Base-by-base conservation (phyloP, 2,888 invertebrate species). In the Ommatoiulus sabulosus region DNA sequence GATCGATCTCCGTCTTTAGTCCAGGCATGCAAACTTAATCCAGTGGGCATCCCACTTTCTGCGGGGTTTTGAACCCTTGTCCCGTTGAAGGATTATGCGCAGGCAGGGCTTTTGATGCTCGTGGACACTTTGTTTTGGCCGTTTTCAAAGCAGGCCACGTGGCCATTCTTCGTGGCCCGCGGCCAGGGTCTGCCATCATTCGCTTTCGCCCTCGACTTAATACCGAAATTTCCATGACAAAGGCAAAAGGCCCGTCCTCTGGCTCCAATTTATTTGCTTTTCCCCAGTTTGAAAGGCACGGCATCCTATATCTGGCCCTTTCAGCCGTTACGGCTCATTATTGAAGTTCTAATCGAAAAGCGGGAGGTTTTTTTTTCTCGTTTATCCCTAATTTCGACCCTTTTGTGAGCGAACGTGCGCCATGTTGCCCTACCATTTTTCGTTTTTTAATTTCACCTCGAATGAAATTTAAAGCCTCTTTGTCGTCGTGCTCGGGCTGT, bases 381-480 rank as follows among this genome's bases (percentile, higher is more conserved):
- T 63, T 63, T 63, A 20, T 20, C 63, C 63, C 63, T 63, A 63
- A 63, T 63, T 63, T 15, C 15, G 5, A 6, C 63, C 63, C 63
- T 63, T 52, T 63, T 63, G 63, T 63, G 63, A 20, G 20, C 20
- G 20, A 8, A 63, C 63, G 63, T 63, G 20, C 63, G 63, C 20
- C 20, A 63, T 20, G 63, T 63, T 63, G 20, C n/a, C n/a, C 63
- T 63, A n/a, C 63, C 20, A 63, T 63, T 63, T 63, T 63, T 15
- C 63, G n/a, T 20, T 63, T 63, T 63, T 63, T 20, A 63, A 63
- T 63, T 63, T 63, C 63, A 6, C 8, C 3, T 20, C 5, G 63
- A 63, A 63, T 63, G 63, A 63, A 63, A 63, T 63, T 63, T 63
- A 63, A 63, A 63, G 63, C 63, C 63, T 20, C 63, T 63, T 63